These are phyloP conservation scores for Aspidiotus destructor DNA, from an alignment of 2,888 invertebrate species.

Conservation along the genomic window DNA sequence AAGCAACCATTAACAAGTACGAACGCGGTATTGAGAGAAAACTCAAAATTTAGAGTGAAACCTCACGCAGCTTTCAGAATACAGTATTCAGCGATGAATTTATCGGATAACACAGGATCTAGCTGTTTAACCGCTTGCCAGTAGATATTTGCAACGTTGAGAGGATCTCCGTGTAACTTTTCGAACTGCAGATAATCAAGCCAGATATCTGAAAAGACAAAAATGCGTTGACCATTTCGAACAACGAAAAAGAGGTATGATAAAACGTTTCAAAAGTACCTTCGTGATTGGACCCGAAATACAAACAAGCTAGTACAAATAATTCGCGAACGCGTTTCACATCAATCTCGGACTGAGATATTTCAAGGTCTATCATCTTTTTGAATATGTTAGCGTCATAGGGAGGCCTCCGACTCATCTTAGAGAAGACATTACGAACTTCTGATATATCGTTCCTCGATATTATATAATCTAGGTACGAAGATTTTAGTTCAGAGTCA, in stretches of 20 bases:
- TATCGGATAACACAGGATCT: slow-evolving; percentile 47
- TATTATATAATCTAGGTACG: slow-evolving; percentile 22
- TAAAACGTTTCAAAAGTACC: background rate
- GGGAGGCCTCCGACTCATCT: slow-evolving; percentile 15
- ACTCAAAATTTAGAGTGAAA: too few relatives aligned
- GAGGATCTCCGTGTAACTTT: slow-evolving; percentile 51
- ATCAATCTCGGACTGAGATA: slow-evolving; percentile 1
- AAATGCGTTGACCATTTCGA: background rate
- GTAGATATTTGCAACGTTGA: slow-evolving; percentile 49
- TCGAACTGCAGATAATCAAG: slow-evolving; percentile 63
- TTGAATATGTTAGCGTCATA: slow-evolving; percentile 14
- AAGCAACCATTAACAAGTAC: too few relatives aligned
- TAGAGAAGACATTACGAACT: slow-evolving; percentile 5
- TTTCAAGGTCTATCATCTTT: slow-evolving; percentile 22
- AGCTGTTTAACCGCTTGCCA: slow-evolving; percentile 54
- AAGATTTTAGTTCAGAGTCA: slow-evolving; percentile 7
- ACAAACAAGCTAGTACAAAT: slow-evolving; percentile 21
- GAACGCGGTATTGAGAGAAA: too few relatives aligned
- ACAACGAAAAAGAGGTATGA: too few relatives aligned
- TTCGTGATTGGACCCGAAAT: slow-evolving; percentile 19
- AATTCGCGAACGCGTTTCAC: slow-evolving; percentile 11
- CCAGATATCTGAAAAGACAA: slow-evolving; percentile 51
- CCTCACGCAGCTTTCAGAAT: slow-evolving; percentile 43
- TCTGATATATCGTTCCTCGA: slow-evolving; percentile 11
- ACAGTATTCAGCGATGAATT: slow-evolving; percentile 49